Evolutionary conservation across 2,797 vertebrate species (phyloP).

Genomic region (Falco naumanni): DNA sequence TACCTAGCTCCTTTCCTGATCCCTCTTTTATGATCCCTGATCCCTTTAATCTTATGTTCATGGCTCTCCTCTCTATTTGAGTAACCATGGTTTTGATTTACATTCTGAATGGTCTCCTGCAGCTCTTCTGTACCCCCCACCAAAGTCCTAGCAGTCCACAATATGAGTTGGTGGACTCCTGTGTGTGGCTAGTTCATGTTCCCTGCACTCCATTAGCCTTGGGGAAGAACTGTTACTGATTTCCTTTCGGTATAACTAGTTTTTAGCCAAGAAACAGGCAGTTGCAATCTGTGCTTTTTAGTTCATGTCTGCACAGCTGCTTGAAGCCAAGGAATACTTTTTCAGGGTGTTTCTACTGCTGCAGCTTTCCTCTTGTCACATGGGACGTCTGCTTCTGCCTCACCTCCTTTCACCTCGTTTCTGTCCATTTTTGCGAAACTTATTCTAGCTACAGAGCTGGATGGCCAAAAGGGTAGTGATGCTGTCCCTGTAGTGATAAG

Average conservation of each 20-base stretch:
- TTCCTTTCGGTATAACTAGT: background rate
- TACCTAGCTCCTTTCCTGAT: background rate
- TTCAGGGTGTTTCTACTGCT: background rate
- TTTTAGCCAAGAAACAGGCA: background rate
- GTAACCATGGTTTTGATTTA: background rate
- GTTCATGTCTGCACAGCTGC: background rate
- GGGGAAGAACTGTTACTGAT: background rate
- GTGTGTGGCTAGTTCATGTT: background rate
- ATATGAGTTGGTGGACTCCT: background rate
- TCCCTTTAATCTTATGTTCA: background rate
- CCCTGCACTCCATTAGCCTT: rapidly evolving
- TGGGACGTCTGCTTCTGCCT: constrained; percentile 10
- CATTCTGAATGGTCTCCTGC: background rate
- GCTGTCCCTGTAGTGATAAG: background rate
- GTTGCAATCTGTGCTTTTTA: background rate
- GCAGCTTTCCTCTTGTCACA: background rate
- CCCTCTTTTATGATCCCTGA: background rate
- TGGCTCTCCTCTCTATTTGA: background rate
- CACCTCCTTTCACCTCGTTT: background rate
- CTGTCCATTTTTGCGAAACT: background rate
- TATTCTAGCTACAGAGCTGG: background rate
- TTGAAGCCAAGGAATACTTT: background rate
- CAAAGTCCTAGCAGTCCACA: background rate
- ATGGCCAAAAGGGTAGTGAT: background rate
- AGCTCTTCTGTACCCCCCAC: background rate